phyloP scores from a whole-genome alignment of 1,140 invertebrate species.

The Calosoma granatense region DNA sequence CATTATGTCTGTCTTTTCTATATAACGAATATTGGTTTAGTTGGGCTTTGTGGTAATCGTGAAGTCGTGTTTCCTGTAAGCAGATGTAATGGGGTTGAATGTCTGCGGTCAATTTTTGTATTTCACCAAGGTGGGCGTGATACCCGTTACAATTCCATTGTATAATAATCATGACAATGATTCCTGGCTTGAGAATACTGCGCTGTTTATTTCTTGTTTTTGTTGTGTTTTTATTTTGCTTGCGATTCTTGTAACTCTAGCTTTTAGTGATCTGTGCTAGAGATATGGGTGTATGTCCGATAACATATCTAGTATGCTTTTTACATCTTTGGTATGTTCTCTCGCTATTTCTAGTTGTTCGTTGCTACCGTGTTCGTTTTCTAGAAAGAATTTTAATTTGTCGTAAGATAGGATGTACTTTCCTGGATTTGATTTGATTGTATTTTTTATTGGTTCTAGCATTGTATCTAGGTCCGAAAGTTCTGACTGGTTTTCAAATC shows the following conservation, averaged over 20 bases:
- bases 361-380: constrained; percentile 8
- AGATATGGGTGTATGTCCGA: not conserved
- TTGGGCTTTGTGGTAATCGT: constrained; percentile 12
- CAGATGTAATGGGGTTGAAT: constrained; percentile 19
- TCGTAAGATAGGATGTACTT: constrained; percentile 10
- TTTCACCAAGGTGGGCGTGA: constrained; percentile 3
- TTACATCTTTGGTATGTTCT: not conserved
- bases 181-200: not conserved
- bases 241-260: not conserved
- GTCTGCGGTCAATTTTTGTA: constrained; percentile 14
- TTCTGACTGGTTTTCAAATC: not conserved
- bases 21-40: constrained; percentile 17
- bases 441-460: not conserved
- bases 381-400: constrained; percentile 16
- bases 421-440: constrained; percentile 1
- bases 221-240: not conserved
- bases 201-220: not conserved
- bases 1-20: constrained; percentile 20
- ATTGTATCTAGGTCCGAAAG: not conserved
- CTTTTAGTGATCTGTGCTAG: not conserved
- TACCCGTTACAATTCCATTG: constrained; percentile 21
- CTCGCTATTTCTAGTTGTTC: not conserved
- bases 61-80: constrained; percentile 28
- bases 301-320: not conserved
- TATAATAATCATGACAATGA: not conserved